Base-by-base conservation (phyloP, 2,113 vertebrate species). In the Myrmecobius fasciatus region DNA sequence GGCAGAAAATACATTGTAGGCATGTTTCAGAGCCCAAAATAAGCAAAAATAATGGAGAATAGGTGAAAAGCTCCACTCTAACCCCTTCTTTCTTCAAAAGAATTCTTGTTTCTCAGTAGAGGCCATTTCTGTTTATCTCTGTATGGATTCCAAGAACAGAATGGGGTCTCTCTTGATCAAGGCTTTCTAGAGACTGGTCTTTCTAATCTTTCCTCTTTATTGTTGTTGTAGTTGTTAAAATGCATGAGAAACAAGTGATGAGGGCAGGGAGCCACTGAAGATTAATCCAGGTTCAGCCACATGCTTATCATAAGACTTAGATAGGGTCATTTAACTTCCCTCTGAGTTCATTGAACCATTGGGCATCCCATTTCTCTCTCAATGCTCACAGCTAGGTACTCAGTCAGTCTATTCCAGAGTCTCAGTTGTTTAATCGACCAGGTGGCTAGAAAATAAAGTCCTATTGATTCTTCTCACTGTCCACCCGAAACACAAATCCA, bases 311-410 rank as follows among this genome's bases (percentile, higher is more conserved):
- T 95, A 96, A 92, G 94, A 91, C 90, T 93, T 97, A 94, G 43
- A 60, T 53, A 89, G 93, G 96, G 53, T 94, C 93, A 96, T 97
- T 97, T 95, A 97, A 97, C 91, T 95, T 97, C 96, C 53, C 93
- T 95, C 88, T 91, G 75, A 47, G 95, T 97, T 97, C 96, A 97
- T 94, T 97, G 95, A 92, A 88, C 95, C 75, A 96, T 51, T 26
- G 96, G 89, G 95, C 26, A 93, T 91, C 94, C 94, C 92, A 95
- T 95, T 97, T 95, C 47, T 92, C 60, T 52, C 95, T 96, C 90
- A 95, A 3, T 48, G 95, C 53, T 97, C 96, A 97, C 96, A 92
- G 95, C 95, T 92, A 97, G 96, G 91, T 91, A 43, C 46, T 51
- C 54, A 1, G 12, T 92, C 90, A 92, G 75, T 88, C 91, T 24